Percentiles rank a stretch among this genome's conserved stretches.
Conservation (phyloP, 2,113 vertebrate species). For the Xenus cinereus region DNA sequence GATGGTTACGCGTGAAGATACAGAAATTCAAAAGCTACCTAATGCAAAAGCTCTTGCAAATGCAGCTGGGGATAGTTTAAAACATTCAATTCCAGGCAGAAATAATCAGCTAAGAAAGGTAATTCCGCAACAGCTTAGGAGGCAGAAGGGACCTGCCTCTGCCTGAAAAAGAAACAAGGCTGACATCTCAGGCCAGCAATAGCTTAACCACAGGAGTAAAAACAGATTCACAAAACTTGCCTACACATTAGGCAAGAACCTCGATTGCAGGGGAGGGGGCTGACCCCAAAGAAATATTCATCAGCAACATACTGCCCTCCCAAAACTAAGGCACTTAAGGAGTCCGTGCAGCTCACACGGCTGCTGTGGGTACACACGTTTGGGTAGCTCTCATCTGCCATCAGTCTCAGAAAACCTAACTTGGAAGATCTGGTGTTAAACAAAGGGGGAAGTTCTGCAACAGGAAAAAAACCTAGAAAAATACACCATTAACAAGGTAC, state of each 20-base stretch:
- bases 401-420: neutral
- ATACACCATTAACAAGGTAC: neutral
- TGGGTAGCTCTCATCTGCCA: neutral
- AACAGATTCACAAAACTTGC: neutral
- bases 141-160: neutral
- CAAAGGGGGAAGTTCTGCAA: neutral
- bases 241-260: neutral
- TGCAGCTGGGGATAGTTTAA: neutral
- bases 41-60: neutral
- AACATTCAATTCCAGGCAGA: neutral
- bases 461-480: neutral
- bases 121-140: neutral
- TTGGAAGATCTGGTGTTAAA: neutral
- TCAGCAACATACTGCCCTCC: neutral
- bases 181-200: neutral
- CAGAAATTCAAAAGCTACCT: neutral
- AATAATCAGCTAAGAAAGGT: neutral
- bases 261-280: fast-evolving
- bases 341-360: neutral
- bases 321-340: neutral
- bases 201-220: neutral
- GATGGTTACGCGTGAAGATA: neutral
- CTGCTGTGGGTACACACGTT: neutral
- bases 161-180: neutral
- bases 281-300: neutral